Evolutionary conservation across 2,113 vertebrate genomes (phyloP), one percentile per base, ranked within the genome.

Genomic region (Grammomys surdaster): DNA sequence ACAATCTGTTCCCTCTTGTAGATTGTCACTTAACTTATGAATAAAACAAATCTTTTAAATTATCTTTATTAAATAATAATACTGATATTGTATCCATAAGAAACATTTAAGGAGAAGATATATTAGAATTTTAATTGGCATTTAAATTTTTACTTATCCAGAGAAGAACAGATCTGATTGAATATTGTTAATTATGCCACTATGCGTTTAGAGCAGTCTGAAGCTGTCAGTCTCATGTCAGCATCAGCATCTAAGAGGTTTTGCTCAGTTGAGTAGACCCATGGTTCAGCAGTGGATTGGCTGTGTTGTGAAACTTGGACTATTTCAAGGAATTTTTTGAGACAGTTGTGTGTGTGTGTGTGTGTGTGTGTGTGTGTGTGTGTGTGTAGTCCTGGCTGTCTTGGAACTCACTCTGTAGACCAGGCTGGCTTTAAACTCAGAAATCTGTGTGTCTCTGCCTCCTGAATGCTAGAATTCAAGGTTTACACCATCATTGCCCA

Each of bases 91-190:
- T 99, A 98, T 98, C 98, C 98, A 96, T 98, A 95, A 97, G 97
- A 98, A 98, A 94, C 97, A 96, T 93, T 98, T 98, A 98, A 98
- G 98, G 97, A 98, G 98, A 97, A 98, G 94, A 97, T 98, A 97
- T 98, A 98, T 98, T 98, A 97, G 98, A 98, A 98, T 98, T 98
- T 98, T 97, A 98, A 97, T 97, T 96, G 97, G 98, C 98, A 98
- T 98, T 98, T 98, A 98, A 98, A 98, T 98, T 98, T 97, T 84
- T 28, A 17, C 7, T 31, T 63, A 43, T 43, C 3, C n/a, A 43
- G 26, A n/a, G 60, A 63, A 84, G 97, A 97, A 96, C 96, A 98
- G 76, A 95, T 93, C 70, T 97, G 90, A 89, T 97, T 97, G 97
- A 94, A 96, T 96, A 92, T 95, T 95, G 92, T 95, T 96, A 84